Conservation (phyloP, 2,888 invertebrate species). For the Bedellia somnulentella region DNA sequence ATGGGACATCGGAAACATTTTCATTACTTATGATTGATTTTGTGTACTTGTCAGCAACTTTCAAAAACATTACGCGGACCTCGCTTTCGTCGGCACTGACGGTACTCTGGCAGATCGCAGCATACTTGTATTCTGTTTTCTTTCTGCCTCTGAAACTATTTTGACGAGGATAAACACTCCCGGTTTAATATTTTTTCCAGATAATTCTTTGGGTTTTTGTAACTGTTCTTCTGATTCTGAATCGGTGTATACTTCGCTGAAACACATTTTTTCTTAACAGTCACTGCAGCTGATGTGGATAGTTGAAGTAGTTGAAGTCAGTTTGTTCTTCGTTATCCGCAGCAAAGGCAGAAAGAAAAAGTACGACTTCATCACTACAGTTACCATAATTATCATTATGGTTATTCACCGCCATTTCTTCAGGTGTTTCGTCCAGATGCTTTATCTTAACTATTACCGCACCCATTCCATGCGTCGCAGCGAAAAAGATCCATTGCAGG, state of each 20-base stretch:
- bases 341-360: neutral
- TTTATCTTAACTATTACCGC: conserved; percentile 1
- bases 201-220: neutral
- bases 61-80: neutral
- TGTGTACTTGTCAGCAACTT: neutral
- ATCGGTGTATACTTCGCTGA: neutral
- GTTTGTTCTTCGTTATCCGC: neutral
- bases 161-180: neutral
- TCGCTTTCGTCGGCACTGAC: neutral
- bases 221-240: no score
- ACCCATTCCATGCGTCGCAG: conserved; percentile 6
- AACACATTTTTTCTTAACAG: neutral
- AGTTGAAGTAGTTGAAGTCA: neutral
- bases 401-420: neutral
- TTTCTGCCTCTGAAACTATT: neutral
- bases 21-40: conserved; percentile 1
- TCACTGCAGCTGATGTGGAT: neutral
- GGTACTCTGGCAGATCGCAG: neutral
- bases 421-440: neutral
- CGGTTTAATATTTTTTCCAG: neutral
- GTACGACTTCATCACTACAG: neutral
- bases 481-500: conserved; percentile 6
- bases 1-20: conserved; percentile 3
- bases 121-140: neutral
- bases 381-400: neutral